Evolutionary conservation across 1,140 invertebrate genomes (phyloP), one percentile per base, ranked within the genome.

Genomic region (Homarus americanus): DNA sequence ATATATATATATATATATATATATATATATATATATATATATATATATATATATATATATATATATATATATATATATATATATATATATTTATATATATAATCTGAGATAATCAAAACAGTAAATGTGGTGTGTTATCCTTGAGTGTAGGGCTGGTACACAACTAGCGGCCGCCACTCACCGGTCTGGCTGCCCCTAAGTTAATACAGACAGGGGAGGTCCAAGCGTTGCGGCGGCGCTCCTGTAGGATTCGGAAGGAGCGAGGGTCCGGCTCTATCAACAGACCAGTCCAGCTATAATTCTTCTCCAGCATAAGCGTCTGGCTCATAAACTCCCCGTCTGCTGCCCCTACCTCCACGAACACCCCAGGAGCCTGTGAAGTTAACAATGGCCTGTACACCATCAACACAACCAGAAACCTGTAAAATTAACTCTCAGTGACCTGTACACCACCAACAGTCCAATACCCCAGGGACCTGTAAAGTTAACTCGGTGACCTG

Each of bases 271-370:
- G 92, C 75, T 93, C 93, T 24, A 93, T 80, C 73, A 93, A 82
- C 17, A 93, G 91, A 3, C 93, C 93, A 17, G 82, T 91, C 93
- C 93, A 93, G 85, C 89, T 85, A 17, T 86, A 87, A 83, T 92
- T 91, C 80, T 58, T 92, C 85, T 93, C 93, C 44, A 93, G 91
- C 87, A 93, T 83, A 20, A 93, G 73, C 4, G 93, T 92, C 73
- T 93, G 90, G 49, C 91, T 92, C 85, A 92, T 90, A 82, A 91
- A 92, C 72, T 93, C 93, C 7, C 93, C 93, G 82, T 93, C 93
- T 10, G 79, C 82, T 0, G 93, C 93, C 3, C 93, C 93, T 0
- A 93, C 92, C 75, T 93, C 93, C 40, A 93, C 90, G 91, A 93
- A 93, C 75, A 92, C 86, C 34, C 93, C 93, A 0, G 90, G 90